Evolutionary conservation across 2,888 invertebrate species (phyloP).

Genomic region (Lamproptera curius): DNA sequence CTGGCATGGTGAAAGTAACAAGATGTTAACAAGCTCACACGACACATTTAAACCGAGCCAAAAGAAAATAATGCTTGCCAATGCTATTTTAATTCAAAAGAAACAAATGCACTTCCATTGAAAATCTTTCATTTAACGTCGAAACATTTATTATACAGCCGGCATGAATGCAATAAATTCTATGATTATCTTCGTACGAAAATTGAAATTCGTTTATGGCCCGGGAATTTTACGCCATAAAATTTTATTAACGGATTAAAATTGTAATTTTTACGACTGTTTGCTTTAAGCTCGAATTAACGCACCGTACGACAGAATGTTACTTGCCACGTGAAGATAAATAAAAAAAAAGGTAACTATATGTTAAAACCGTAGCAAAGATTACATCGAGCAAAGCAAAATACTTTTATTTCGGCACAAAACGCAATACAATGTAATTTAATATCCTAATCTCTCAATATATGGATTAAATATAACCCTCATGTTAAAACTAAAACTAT

Average conservation of each 20-base stretch:
- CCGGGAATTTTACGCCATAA: constrained; percentile 16
- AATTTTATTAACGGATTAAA: constrained; percentile 21
- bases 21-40: too few species aligned
- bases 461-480: too few species aligned
- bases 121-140: background rate
- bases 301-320: constrained; percentile 1
- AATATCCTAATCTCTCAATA: too few species aligned
- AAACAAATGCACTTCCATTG: background rate
- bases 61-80: background rate
- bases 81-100: background rate
- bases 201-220: constrained; percentile 18
- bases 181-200: constrained; percentile 17
- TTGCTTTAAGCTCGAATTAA: constrained; percentile 16
- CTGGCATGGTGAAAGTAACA: too few species aligned
- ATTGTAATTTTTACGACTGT: constrained; percentile 21
- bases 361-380: too few species aligned
- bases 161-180: constrained; percentile 14
- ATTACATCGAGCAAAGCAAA: too few species aligned
- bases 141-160: background rate
- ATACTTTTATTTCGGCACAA: too few species aligned
- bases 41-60: too few species aligned
- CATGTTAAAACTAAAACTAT: too few species aligned
- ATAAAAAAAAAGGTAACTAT: too few species aligned
- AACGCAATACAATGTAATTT: too few species aligned
- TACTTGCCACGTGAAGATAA: too few species aligned